phyloP scores from a whole-genome alignment of 1,140 invertebrate genomes.

The Phocides pigmalion region DNA sequence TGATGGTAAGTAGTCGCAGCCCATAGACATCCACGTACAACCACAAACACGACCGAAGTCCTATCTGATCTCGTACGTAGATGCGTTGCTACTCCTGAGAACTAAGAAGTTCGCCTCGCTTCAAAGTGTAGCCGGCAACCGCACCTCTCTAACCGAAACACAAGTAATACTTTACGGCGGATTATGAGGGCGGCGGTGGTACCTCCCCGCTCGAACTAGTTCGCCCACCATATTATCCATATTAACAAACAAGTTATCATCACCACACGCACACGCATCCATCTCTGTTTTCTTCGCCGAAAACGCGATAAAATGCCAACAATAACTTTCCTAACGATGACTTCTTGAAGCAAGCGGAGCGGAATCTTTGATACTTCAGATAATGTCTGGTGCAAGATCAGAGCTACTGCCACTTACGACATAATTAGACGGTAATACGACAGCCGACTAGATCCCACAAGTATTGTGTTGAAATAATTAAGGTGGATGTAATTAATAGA shows the following conservation, averaged over 20 bases:
- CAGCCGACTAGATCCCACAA: slow-evolving; percentile 17
- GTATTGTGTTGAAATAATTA: slow-evolving; percentile 27
- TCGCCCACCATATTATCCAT: no score
- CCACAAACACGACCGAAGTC: no score
- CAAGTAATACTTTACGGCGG: no score
- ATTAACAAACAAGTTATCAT: not conserved
- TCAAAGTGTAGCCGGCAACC: no score
- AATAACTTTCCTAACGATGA: slow-evolving; percentile 20
- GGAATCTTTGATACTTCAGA: slow-evolving; percentile 27
- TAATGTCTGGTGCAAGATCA: slow-evolving; percentile 9
- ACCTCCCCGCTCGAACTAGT: no score
- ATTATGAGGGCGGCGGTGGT: no score
- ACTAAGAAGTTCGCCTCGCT: no score
- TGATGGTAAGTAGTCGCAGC: no score
- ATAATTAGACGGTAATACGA: slow-evolving; percentile 25
- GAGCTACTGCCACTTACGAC: slow-evolving; percentile 6
- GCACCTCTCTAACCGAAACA: no score
- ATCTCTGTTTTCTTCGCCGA: slow-evolving; percentile 1
- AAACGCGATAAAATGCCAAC: slow-evolving; percentile 18
- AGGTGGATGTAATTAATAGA: slow-evolving; percentile 18
- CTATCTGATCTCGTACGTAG: no score
- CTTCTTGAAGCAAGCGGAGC: slow-evolving; percentile 16
- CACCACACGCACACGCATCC: not conserved
- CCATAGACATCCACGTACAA: no score
- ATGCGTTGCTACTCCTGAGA: no score